A percentile compares a stretch with the other conserved stretches of the same genome.
Evolutionary conservation across 2,113 vertebrate species (phyloP).

Genomic region (Hippocampus zosterae): DNA sequence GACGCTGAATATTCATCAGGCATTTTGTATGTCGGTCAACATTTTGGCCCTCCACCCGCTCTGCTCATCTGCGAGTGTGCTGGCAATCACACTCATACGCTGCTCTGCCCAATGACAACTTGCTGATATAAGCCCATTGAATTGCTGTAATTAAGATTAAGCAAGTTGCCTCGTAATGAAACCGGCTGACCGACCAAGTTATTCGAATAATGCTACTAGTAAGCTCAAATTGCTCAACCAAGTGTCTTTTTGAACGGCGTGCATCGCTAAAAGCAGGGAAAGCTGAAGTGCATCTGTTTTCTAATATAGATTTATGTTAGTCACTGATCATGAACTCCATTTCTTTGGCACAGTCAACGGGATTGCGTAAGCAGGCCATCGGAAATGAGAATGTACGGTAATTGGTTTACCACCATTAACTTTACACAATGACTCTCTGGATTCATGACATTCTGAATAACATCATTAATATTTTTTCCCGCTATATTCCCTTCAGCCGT

Average conservation of each 20-base stretch:
- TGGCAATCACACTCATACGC: background rate
- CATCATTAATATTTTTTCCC: conserved; percentile 3
- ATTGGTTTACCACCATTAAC: conserved; percentile 24
- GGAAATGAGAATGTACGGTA: conserved; percentile 13
- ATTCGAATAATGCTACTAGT: conserved; percentile 15
- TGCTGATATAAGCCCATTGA: conserved; percentile 40
- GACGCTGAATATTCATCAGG: conserved; percentile 47
- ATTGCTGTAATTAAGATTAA: conserved; percentile 53
- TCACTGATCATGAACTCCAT: conserved; percentile 52
- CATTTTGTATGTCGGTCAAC: conserved; percentile 22
- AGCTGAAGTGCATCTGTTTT: conserved; percentile 17
- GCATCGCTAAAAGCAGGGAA: conserved; percentile 1
- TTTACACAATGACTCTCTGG: conserved; percentile 23
- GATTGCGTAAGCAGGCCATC: conserved; percentile 40
- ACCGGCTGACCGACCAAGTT: conserved; percentile 3
- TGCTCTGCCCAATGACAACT: background rate
- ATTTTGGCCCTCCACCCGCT: conserved; percentile 4
- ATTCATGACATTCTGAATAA: conserved; percentile 28
- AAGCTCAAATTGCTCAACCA: conserved; percentile 21
- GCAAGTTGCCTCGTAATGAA: conserved; percentile 41
- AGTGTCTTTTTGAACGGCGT: conserved; percentile 19
- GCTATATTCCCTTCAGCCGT: conserved; percentile 29
- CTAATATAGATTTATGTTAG: conserved; percentile 25
- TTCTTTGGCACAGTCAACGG: conserved; percentile 50
- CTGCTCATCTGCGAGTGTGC: background rate